These are phyloP conservation scores for Dryadula phaetusa DNA, from an alignment of 2,888 invertebrate genomes.

Conservation along the genomic window DNA sequence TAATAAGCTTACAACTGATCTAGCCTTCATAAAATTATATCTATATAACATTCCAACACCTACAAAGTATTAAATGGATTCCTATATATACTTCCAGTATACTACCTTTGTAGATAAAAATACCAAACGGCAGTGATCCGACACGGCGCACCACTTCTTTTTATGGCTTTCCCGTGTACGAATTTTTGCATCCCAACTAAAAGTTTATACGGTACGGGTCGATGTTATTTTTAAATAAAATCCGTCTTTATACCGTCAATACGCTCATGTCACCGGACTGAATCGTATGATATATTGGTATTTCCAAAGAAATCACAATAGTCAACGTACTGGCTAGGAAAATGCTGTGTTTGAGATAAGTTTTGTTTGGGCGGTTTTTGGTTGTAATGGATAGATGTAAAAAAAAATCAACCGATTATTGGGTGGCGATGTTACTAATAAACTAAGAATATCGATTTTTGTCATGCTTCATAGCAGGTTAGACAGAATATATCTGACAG, in stretches of 20 bases:
- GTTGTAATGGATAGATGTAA: no score
- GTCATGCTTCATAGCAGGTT: no score
- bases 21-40: no score
- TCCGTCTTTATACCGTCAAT: constrained; percentile 17
- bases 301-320: not conserved
- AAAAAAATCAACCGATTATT: no score
- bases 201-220: constrained; percentile 11
- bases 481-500: no score
- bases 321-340: not conserved
- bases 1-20: no score
- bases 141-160: constrained; percentile 22
- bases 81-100: not conserved
- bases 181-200: constrained; percentile 19
- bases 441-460: no score
- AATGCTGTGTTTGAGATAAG: no score
- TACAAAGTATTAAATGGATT: not conserved
- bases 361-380: no score
- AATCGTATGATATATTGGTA: not conserved
- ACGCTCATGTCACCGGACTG: constrained; percentile 1
- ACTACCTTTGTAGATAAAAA: constrained; percentile 13
- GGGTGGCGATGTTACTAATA: no score
- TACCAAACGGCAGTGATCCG: constrained; percentile 26
- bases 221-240: constrained; percentile 23
- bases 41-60: no score
- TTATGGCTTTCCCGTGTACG: constrained; percentile 23